Evolutionary conservation across 2,888 invertebrate species (phyloP), one percentile per base, ranked within the genome.

Genomic region (Caenorhabditis sp.): DNA sequence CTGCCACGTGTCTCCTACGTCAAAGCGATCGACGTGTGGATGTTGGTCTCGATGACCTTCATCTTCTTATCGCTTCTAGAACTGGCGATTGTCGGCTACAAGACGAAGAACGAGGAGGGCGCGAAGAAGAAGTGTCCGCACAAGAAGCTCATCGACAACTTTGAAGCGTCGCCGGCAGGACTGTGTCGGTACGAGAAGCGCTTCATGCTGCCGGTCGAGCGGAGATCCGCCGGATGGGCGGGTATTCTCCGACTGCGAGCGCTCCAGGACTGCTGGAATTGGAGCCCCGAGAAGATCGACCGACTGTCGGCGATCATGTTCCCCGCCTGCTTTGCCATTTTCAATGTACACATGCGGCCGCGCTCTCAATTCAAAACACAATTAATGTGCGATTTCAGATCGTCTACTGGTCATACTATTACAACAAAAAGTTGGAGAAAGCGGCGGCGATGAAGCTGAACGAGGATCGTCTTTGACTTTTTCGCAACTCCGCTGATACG

Each of bases 11-110:
- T 88, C 22, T 86, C 86, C n/a, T 88, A 89, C 62, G 85, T 89
- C 24, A 89, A 88, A 72, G 89, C 88, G 1, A 88, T 88, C 22
- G 88, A 89, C 72, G 89, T 81, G 56, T 89, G 84, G 88, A 89
- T 84, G 89, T 86, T 85, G 43, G 88, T 68, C 55, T 87, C 82
- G 68, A 89, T 85, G 89, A 86, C 81, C 53, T 88, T 84, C 84
- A 88, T 85, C 78, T 89, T 85, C 84, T 81, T 82, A 17, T 79
- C 80, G 39, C 71, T 84, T n/a, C 72, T 89, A 17, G 89, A 89
- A 77, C 79, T 89, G 62, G 87, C 89, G 22, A 85, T 88, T 39
- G 83, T 89, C 41, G 86, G 87, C 62, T 86, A 85, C 73, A 84
- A 86, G 72, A 83, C 88, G 17, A 81, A 83, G 62, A 83, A 85